Evolutionary conservation across 2,797 vertebrate species (phyloP), one percentile per base, ranked within the genome.

Genomic region (Hydrocynus forskahlii): DNA sequence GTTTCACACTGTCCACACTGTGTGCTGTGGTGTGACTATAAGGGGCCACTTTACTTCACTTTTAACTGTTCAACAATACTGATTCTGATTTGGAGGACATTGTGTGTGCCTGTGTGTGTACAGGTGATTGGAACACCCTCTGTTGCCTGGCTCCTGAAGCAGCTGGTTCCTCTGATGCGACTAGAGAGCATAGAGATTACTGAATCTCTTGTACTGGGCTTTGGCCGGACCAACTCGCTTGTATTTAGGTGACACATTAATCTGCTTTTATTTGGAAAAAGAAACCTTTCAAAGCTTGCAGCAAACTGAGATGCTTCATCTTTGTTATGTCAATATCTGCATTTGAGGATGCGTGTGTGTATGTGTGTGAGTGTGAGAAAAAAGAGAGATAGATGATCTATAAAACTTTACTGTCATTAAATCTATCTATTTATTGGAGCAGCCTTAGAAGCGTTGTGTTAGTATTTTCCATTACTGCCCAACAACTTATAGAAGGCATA

Each of bases 141-240:
- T 14, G 96, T 99, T 75, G 97, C 97, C 67, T 97, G 97, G 91
- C 94, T 99, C 62, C 89, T 99, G 81, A 99, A 99, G 87, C 97
- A 99, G 79, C 91, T 99, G 64, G 98, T 99, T 86, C 98, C 97
- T 35, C 91, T 99, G 91, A 99, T 99, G 98, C 97, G 98, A 91
- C 95, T 96, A 17, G 98, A 99, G 92, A 98, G 97, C 91, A 95
- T 99, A 86, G 98, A 99, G 93, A 97, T 99, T 92, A 99, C 97
- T 8, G 98, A 99, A 88, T 97, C 97, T 77, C 95, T 99, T 85
- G 97, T 99, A 63, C 90, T 99, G 64, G 98, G 98, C 75, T 98
- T 99, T 76, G 98, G 98, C 89, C 97, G 97, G 90, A 99, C 97
- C 85, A 99, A 99, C 85, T 96, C 97, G 48, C 95, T 99, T 78